Base-by-base conservation (phyloP, 2,113 vertebrate genomes). In the Myrmophylax atrothorax region DNA sequence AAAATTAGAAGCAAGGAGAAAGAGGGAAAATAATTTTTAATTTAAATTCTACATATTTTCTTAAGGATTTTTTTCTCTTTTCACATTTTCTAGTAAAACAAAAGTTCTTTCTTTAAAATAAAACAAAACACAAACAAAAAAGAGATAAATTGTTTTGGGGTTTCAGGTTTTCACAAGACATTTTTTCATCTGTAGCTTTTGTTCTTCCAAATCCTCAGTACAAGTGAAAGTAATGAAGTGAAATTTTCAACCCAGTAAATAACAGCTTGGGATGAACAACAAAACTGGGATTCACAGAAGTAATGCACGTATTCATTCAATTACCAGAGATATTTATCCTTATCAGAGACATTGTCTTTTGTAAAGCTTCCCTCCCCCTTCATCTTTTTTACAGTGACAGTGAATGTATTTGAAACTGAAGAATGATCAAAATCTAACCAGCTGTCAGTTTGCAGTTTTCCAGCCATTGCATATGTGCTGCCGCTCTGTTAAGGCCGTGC, bases 301-400 rank as follows among this genome's bases (percentile, higher is more conserved):
- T 89, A 59, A 92, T 53, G 59, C 53, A 73, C 55, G 66, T 92
- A 92, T 94, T 93, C 56, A 84, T 89, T 97, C 96, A 94, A 92
- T 91, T 88, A 86, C 14, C 53, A 55, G n/a, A 84, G 66, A 59
- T 68, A 95, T 78, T 80, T 84, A 50, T 58, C 80, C 59, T 81
- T 95, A 72, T 63, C n/a, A 83, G 94, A 85, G 91, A 94, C 29
- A 19, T 14, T 87, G 55, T 93, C 59, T 85, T 96, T 95, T 96
- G 69, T 74, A 94, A 63, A 94, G 38, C 46, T 96, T 95, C 81
- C 60, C 80, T 92, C 24, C 42, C 40, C 88, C 69, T 60, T 73
- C 72, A 56, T 97, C 91, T 94, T 79, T 84, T 97, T 93, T 78
- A 66, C n/a, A 94, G 78, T 67, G 84, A 90, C 29, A 59, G 70